Conservation (phyloP, 2,113 vertebrate genomes). For the Dromiciops gliroides region DNA sequence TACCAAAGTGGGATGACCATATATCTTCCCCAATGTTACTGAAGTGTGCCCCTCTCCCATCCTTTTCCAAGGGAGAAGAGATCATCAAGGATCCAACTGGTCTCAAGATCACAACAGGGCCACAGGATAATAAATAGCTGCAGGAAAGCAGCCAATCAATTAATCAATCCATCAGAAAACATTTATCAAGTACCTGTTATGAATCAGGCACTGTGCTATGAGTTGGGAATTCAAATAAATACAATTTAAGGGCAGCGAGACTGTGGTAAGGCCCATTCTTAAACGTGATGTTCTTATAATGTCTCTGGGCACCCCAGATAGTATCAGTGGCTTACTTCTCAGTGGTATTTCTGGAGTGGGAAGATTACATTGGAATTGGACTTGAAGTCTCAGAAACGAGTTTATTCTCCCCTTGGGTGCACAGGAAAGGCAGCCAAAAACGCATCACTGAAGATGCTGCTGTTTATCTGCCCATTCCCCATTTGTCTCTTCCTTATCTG, state of each 20-base stretch:
- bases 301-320: not conserved
- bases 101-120: not conserved
- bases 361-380: conserved; percentile 1
- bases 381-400: not conserved
- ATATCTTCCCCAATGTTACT: not conserved
- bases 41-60: not conserved
- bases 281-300: not conserved
- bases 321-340: not conserved
- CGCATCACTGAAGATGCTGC: not conserved
- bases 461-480: not conserved
- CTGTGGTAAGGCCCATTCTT: not conserved
- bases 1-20: not conserved
- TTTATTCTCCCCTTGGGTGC: not conserved
- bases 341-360: not conserved
- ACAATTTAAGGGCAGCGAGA: not conserved
- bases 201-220: not conserved
- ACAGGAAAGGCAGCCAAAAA: not conserved
- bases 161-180: not conserved
- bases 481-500: not conserved
- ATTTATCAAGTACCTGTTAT: not conserved
- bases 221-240: not conserved
- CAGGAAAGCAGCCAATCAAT: not conserved
- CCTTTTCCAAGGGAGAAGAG: not conserved
- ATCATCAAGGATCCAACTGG: not conserved
- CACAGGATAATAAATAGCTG: not conserved